Evolutionary conservation across 2,797 vertebrate species (phyloP), one percentile per base, ranked within the genome.

Genomic region (Labroides dimidiatus): DNA sequence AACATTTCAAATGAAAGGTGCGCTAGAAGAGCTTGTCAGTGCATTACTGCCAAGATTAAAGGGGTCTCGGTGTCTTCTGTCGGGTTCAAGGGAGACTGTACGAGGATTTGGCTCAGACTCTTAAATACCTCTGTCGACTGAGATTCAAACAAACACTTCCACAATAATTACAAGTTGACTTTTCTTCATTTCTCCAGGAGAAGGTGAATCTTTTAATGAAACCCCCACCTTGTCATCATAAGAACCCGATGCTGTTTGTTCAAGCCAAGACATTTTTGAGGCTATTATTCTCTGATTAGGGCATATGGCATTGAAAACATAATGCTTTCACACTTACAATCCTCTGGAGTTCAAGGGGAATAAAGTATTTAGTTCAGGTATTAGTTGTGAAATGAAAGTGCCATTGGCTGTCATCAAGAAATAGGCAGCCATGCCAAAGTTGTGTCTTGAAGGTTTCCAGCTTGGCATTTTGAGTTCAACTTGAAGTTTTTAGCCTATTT

Each of bases 91-190:
- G 86, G 89, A 91, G 90, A 90, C 87, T 87, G 86, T 80, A 75
- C 44, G 65, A 87, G 92, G 92, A 93, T 93, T 93, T 93, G 87
- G 87, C 86, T 91, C 86, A 86, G 90, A 80, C 88, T 89, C 87
- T 89, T 91, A 90, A 93, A 93, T 86, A 92, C 89, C 85, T 89
- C 88, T 91, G 90, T 92, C 90, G 84, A 80, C 84, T 85, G 63
- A 88, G 83, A 91, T 86, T 92, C 91, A 90, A 91, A 92, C 90
- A 93, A 94, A 93, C 86, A 90, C 87, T 89, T 91, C 84, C 84
- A 89, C 89, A 90, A 92, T 93, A 92, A 92, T 92, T 92, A 92
- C 92, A 87, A 87, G 89, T 91, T 90, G 88, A 93, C 88, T 88
- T 89, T 88, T 85, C 87, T 84, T 82, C 80, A 55, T 64, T 63